Percentiles rank a stretch among this genome's conserved stretches.
phyloP scores from a whole-genome alignment of 2,797 vertebrate species.

The Astyanax mexicanus region DNA sequence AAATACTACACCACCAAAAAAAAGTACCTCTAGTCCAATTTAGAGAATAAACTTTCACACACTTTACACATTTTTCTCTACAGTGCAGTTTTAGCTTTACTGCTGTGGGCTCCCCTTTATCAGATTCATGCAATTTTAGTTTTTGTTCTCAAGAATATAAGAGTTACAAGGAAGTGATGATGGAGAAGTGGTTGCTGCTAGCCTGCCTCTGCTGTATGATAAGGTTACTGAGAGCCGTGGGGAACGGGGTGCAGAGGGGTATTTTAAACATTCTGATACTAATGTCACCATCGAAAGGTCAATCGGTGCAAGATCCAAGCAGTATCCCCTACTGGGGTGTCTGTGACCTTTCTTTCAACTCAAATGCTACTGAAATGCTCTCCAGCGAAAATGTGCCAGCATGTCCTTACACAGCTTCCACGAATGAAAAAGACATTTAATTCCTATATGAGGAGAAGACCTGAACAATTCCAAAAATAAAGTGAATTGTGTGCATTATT shows the following conservation, averaged over 20 bases:
- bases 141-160: background rate
- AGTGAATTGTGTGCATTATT: background rate
- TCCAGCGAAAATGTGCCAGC: slow-evolving; percentile 32
- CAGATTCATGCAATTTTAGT: background rate
- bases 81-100: background rate
- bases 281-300: slow-evolving; percentile 58
- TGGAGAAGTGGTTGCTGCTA: background rate
- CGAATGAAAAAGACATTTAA: background rate
- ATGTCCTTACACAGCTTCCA: background rate
- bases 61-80: too few relatives aligned
- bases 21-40: too few relatives aligned
- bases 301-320: slow-evolving; percentile 57
- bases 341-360: slow-evolving; percentile 68
- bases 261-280: slow-evolving; percentile 49
- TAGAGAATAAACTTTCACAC: too few relatives aligned
- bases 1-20: too few relatives aligned
- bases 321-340: slow-evolving; percentile 43
- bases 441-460: background rate
- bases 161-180: background rate
- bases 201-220: slow-evolving; percentile 27
- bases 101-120: background rate
- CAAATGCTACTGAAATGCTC: slow-evolving; percentile 58
- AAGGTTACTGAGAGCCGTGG: slow-evolving; percentile 42
- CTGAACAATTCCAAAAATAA: background rate
- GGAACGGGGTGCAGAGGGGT: slow-evolving; percentile 24